Evolutionary conservation across 2,113 vertebrate species (phyloP).

Genomic region (Mesitornis unicolor): DNA sequence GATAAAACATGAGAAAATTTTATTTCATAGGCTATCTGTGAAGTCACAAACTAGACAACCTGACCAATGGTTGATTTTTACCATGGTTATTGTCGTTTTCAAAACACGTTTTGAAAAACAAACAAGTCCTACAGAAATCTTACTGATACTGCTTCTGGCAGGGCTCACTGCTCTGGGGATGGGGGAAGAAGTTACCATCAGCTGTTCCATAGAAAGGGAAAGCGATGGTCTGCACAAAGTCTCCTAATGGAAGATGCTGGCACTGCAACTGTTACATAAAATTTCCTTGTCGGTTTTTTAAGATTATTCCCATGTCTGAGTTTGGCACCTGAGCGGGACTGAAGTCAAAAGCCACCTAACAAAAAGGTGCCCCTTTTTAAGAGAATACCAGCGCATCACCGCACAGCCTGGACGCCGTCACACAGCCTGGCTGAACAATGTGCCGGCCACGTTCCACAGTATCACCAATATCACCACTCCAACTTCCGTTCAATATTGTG

Average conservation of each 20-base stretch:
- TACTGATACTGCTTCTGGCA: background rate
- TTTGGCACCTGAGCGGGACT: background rate
- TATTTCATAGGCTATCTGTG: background rate
- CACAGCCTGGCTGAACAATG: background rate
- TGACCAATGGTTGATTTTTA: background rate
- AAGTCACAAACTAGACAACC: background rate
- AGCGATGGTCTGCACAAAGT: background rate
- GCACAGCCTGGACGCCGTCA: background rate
- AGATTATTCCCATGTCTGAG: background rate
- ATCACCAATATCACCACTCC: background rate
- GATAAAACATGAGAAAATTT: background rate
- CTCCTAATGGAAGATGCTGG: background rate
- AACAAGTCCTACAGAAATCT: background rate
- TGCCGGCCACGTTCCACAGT: background rate
- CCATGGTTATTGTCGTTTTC: background rate
- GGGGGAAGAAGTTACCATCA: background rate
- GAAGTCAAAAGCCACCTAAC: background rate
- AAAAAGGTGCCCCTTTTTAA: background rate
- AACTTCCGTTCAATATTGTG: background rate
- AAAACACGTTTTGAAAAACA: background rate
- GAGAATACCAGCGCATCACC: background rate
- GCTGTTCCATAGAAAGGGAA: background rate
- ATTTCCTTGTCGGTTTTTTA: background rate
- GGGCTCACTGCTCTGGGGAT: background rate
- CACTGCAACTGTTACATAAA: background rate